Conservation (phyloP, 2,797 vertebrate genomes). For the Syngnathus rostellatus region DNA sequence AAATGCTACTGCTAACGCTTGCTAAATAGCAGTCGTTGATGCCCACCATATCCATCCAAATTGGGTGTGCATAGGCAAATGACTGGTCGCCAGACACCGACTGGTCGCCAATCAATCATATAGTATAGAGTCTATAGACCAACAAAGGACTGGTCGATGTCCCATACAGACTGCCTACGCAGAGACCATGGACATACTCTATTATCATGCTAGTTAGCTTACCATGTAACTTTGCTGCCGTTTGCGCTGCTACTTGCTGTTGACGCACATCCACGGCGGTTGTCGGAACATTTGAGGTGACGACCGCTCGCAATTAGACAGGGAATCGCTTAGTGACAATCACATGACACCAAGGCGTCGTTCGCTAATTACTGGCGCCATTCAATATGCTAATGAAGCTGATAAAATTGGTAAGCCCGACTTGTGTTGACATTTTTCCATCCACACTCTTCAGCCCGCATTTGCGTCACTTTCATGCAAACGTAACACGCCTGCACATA, state of each 20-base stretch:
- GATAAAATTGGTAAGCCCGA: conserved; percentile 48
- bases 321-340: conserved; percentile 62
- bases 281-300: conserved; percentile 59
- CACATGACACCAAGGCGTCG: conserved; percentile 28
- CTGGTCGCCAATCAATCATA: no score
- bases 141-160: no score
- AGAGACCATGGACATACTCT: neutral
- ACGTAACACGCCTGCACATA: neutral
- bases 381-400: conserved; percentile 64
- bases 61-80: no score
- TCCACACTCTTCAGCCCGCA: neutral
- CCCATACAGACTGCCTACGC: no score
- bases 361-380: conserved; percentile 11
- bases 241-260: conserved; percentile 29
- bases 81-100: no score
- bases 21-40: conserved; percentile 5
- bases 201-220: neutral
- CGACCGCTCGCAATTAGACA: conserved; percentile 30
- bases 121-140: no score
- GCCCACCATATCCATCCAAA: neutral
- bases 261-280: conserved; percentile 27
- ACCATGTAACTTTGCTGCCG: neutral
- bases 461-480: neutral
- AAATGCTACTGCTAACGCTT: conserved; percentile 19
- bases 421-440: neutral